Conservation (phyloP, 2,113 vertebrate species). For the Calidris pygmaea region DNA sequence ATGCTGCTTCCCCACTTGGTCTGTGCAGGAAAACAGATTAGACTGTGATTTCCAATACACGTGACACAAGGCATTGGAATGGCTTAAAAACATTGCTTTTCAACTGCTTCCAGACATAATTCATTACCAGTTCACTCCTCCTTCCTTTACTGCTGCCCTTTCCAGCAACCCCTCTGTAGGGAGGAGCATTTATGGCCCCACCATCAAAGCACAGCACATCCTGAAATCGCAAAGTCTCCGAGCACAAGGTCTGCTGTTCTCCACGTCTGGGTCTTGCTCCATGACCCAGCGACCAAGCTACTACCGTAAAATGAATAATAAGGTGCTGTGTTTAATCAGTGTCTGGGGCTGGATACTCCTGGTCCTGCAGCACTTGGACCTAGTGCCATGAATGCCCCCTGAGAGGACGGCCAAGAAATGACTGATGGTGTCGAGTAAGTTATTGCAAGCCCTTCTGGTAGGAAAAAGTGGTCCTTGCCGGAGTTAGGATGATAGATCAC, state of each 20-base stretch:
- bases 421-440: neutral
- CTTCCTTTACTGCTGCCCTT: neutral
- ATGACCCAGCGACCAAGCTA: neutral
- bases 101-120: neutral
- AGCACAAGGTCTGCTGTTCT: neutral
- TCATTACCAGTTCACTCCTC: neutral
- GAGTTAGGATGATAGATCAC: constrained; percentile 20
- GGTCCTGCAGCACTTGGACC: neutral
- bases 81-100: neutral
- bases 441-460: neutral
- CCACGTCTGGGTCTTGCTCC: neutral
- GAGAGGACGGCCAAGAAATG: neutral
- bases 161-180: rapidly evolving
- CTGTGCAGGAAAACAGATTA: neutral
- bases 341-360: neutral
- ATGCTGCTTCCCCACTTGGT: rapidly evolving
- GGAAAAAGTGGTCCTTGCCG: constrained; percentile 2
- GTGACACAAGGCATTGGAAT: neutral
- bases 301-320: neutral
- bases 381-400: rapidly evolving
- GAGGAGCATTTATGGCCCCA: rapidly evolving
- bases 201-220: neutral
- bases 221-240: neutral
- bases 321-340: neutral
- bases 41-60: neutral